These are phyloP conservation scores for Aspidiotus rigidus DNA, from an alignment of 2,888 invertebrate species.

Conservation along the genomic window DNA sequence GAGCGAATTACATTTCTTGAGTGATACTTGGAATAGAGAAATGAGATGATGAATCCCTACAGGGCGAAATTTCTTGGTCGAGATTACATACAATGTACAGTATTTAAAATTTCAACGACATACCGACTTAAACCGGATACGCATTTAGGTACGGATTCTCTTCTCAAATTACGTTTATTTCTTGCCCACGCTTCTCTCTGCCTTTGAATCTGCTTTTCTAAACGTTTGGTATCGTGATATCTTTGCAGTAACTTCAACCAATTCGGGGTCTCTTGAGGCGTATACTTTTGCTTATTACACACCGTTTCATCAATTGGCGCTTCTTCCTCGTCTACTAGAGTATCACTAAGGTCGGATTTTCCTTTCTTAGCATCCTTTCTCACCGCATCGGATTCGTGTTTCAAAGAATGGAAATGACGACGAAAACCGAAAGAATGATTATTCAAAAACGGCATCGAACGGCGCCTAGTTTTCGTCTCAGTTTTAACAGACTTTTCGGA, in stretches of 20 bases:
- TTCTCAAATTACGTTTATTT: conserved; percentile 36
- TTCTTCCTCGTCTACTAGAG: not conserved
- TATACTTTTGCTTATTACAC: conserved; percentile 4
- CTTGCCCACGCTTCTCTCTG: conserved; percentile 45
- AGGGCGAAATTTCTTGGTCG: not conserved
- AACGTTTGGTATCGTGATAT: conserved; percentile 34
- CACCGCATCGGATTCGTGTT: not conserved
- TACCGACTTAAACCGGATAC: conserved; percentile 29
- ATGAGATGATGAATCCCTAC: not conserved
- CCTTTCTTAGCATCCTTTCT: no score
- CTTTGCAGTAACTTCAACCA: conserved; percentile 26
- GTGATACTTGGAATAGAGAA: not conserved
- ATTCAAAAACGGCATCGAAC: no score
- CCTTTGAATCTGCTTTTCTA: conserved; percentile 43
- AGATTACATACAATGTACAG: no score
- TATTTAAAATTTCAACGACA: conserved; percentile 3
- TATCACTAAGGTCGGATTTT: not conserved
- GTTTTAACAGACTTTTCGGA: conserved; percentile 16
- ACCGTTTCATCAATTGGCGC: not conserved
- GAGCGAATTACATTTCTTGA: no score
- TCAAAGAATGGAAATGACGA: not conserved
- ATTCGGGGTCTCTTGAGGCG: conserved; percentile 24
- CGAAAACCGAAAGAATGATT: no score
- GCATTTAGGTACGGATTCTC: conserved; percentile 34
- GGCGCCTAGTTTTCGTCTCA: not conserved